A percentile compares a stretch with the other conserved stretches of the same genome.
Evolutionary conservation across 2,888 invertebrate genomes (phyloP).

Genomic region (Clivina fossor): DNA sequence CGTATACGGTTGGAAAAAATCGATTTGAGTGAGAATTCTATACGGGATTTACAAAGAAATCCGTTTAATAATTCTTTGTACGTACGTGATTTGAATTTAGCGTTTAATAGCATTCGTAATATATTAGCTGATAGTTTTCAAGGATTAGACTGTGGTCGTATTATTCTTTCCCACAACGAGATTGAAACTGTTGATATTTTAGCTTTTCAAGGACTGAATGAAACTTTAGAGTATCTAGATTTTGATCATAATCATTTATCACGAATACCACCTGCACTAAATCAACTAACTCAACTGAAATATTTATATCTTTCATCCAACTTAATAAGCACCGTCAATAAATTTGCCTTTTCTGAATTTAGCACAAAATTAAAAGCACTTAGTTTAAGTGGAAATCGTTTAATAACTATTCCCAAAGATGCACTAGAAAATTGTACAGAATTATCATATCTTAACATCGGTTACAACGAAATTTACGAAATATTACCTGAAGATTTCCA

Average conservation of each 20-base stretch:
- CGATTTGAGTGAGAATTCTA: slow-evolving; percentile 81
- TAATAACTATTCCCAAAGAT: slow-evolving; percentile 70
- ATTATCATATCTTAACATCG: slow-evolving; percentile 83
- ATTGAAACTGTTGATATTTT: slow-evolving; percentile 69
- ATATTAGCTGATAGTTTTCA: slow-evolving; percentile 68
- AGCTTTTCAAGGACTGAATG: slow-evolving; percentile 72
- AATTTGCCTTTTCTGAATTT: slow-evolving; percentile 62
- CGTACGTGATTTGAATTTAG: slow-evolving; percentile 78
- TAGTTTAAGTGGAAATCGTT: slow-evolving; percentile 78
- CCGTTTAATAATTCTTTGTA: slow-evolving; percentile 71
- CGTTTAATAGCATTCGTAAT: slow-evolving; percentile 72
- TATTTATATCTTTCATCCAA: slow-evolving; percentile 84
- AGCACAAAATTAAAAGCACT: slow-evolving; percentile 70
- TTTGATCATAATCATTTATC: slow-evolving; percentile 77
- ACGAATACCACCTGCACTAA: slow-evolving; percentile 70
- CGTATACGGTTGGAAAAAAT: slow-evolving; percentile 68
- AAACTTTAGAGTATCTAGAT: slow-evolving; percentile 77
- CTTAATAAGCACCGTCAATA: slow-evolving; percentile 64
- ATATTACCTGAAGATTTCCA: slow-evolving; percentile 76
- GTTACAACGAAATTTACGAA: slow-evolving; percentile 82
- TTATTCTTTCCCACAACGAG: slow-evolving; percentile 79
- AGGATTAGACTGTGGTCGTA: slow-evolving; percentile 70
- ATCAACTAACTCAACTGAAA: slow-evolving; percentile 67
- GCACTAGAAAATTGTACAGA: slow-evolving; percentile 72
- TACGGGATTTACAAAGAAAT: slow-evolving; percentile 67